These are phyloP conservation scores for Talpa occidentalis DNA, from an alignment of 2,113 vertebrate genomes.

Conservation along the genomic window DNA sequence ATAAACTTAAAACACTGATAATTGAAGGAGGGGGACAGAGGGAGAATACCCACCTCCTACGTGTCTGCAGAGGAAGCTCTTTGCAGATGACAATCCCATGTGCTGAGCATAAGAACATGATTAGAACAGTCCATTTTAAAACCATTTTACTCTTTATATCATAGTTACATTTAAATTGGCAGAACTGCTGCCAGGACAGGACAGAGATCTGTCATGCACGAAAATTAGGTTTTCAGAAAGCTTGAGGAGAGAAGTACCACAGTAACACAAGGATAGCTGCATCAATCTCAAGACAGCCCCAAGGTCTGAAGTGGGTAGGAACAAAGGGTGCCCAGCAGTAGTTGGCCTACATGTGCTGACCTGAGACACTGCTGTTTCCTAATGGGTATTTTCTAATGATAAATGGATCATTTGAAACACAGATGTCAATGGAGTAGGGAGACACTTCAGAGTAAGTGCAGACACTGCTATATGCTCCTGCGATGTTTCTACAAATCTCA, in stretches of 20 bases:
- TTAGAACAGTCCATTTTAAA: conserved; percentile 46
- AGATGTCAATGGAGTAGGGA: neutral
- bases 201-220: conserved; percentile 79
- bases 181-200: conserved; percentile 75
- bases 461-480: neutral
- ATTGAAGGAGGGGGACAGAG: neutral
- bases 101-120: neutral
- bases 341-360: neutral
- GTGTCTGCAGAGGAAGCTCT: neutral
- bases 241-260: conserved; percentile 55
- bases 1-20: neutral
- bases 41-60: neutral
- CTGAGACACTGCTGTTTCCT: conserved; percentile 28
- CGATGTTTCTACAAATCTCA: conserved; percentile 12
- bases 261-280: conserved; percentile 60
- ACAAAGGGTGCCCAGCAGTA: neutral
- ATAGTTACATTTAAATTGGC: conserved; percentile 80
- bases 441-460: neutral
- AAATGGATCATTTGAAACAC: neutral
- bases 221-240: conserved; percentile 68
- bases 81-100: neutral
- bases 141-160: conserved; percentile 81
- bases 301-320: conserved; percentile 37
- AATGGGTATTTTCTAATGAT: neutral
- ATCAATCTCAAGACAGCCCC: neutral